Percentiles rank a stretch among this genome's conserved stretches.
Evolutionary conservation across 2,113 vertebrate species (phyloP).

Genomic region (Corythoichthys haematopterus): DNA sequence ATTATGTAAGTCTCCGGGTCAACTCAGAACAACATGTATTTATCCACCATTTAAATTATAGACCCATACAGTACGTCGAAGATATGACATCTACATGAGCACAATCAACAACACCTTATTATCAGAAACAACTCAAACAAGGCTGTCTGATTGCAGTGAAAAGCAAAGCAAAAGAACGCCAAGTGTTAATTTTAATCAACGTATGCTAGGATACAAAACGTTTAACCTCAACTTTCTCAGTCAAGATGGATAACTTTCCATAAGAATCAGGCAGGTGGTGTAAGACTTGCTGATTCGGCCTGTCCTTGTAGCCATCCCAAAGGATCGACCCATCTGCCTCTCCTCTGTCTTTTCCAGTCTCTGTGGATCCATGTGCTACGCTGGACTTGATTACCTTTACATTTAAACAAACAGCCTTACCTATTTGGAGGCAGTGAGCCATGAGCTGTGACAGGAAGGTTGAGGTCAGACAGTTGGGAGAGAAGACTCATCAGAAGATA

Average conservation of each 20-base stretch:
- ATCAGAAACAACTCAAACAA: not conserved
- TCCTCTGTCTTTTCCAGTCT: constrained; percentile 18
- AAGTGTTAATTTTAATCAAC: constrained; percentile 3
- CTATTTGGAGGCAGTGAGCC: constrained; percentile 52
- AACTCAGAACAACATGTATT: no score
- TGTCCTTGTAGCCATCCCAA: constrained; percentile 54
- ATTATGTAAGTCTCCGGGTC: no score
- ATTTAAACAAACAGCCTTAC: constrained; percentile 63
- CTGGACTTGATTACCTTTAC: constrained; percentile 64
- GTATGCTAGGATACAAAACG: not conserved
- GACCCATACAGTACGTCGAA: no score
- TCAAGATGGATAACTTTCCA: constrained; percentile 23
- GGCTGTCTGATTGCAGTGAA: not conserved
- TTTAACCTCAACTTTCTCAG: constrained; percentile 10
- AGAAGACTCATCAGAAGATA: constrained; percentile 49
- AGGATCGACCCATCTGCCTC: constrained; percentile 52
- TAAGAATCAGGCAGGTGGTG: constrained; percentile 8
- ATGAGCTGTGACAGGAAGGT: constrained; percentile 45
- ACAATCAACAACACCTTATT: no score
- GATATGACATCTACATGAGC: no score
- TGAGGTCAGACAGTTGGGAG: constrained; percentile 17
- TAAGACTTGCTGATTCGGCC: constrained; percentile 31
- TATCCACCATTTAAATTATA: no score
- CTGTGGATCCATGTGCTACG: constrained; percentile 35
- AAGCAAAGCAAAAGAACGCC: not conserved